Evolutionary conservation across 2,797 vertebrate species (phyloP).

Genomic region (Rhinogobio ventralis): DNA sequence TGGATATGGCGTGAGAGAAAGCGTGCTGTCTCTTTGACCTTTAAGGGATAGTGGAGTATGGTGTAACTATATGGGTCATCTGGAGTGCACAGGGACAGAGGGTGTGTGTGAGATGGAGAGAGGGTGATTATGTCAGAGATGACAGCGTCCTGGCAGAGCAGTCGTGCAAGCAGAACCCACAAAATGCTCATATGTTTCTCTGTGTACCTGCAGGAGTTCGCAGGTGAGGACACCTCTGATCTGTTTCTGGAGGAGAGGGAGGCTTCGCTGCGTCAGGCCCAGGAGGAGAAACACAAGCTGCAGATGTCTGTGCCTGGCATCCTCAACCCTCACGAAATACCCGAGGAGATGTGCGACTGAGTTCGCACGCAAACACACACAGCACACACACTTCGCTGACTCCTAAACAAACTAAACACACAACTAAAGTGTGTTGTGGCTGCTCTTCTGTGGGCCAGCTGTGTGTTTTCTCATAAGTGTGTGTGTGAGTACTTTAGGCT

Average conservation of each 20-base stretch:
- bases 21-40: conserved; percentile 22
- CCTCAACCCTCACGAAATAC: conserved; percentile 98
- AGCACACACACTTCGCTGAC: conserved; percentile 67
- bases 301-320: conserved; percentile 99
- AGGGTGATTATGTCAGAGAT: conserved; percentile 12
- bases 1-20: not conserved
- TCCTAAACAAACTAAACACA: conserved; percentile 58
- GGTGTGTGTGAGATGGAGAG: conserved; percentile 2
- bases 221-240: conserved; percentile 97
- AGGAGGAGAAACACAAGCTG: conserved; percentile 98
- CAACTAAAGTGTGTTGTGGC: conserved; percentile 74
- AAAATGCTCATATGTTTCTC: conserved; percentile 8
- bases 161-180: not conserved
- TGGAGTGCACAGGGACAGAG: conserved; percentile 24
- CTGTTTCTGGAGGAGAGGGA: conserved; percentile 97
- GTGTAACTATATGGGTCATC: not conserved
- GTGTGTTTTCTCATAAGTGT: conserved; percentile 30
- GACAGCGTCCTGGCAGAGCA: conserved; percentile 8
- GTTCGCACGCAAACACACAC: conserved; percentile 58
- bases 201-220: conserved; percentile 85
- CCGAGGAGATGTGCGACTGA: conserved; percentile 99
- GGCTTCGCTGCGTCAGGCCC: conserved; percentile 93
- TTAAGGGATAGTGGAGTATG: conserved; percentile 16
- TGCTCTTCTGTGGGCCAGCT: conserved; percentile 70
- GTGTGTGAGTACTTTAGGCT: conserved; percentile 34